Conservation (phyloP, 2,797 vertebrate species). For the Eulemur albifrons region DNA sequence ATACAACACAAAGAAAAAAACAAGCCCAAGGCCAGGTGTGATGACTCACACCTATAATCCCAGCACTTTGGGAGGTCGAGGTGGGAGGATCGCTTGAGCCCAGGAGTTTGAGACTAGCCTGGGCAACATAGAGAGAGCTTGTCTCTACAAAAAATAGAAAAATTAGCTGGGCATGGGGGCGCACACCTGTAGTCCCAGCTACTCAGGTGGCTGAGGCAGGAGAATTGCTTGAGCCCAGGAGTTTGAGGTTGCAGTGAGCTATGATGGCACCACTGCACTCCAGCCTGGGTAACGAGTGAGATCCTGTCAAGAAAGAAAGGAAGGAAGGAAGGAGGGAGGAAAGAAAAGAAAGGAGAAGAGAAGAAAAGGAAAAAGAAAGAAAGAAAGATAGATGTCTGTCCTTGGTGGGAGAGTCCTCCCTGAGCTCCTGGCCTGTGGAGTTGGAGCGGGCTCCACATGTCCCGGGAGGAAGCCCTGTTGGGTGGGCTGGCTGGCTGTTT, state of each 20-base stretch:
- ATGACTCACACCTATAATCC: neutral
- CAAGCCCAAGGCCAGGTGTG: neutral
- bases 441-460: neutral
- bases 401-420: neutral
- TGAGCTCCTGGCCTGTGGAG: fast-evolving
- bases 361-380: neutral
- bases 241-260: neutral
- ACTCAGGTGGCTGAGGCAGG: neutral
- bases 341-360: too few relatives aligned
- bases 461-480: neutral
- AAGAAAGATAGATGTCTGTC: neutral
- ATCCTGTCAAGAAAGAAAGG: neutral
- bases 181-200: neutral
- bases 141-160: neutral
- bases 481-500: neutral
- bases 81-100: neutral
- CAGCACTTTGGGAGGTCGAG: neutral
- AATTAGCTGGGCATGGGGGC: neutral
- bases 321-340: neutral
- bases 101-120: neutral
- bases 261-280: neutral
- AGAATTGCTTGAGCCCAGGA: neutral
- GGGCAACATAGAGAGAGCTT: neutral
- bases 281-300: neutral
- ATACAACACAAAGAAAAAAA: neutral